Evolutionary conservation across 2,113 vertebrate genomes (phyloP), one percentile per base, ranked within the genome.

Genomic region (Daphoenositta chrysoptera): DNA sequence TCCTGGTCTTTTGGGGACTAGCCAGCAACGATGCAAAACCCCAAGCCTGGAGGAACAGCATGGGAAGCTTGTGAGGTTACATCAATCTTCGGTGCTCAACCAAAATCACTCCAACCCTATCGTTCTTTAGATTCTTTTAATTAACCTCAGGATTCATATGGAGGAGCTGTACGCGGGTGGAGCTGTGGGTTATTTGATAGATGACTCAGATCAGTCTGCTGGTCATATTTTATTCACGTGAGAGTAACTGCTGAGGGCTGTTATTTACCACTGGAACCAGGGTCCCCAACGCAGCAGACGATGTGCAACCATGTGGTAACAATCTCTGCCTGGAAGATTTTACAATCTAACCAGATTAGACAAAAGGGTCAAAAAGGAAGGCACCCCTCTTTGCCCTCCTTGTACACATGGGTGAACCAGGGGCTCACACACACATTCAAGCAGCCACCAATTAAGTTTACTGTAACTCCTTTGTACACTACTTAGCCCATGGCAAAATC

Each of bases 131-230:
- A 91, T 94, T 93, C 63, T 93, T 93, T 83, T 85, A 89, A 94
- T 96, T 85, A 94, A 94, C 84, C 82, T 81, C 92, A 90, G 93
- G 84, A 91, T 65, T 87, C 87, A 82, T 76, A 70, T 69, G 93
- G 94, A 76, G 57, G 68, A 90, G 75, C 56, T 86, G 68, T 26
- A 83, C 0, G 1, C 0, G n/a, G 66, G 90, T 80, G 75, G 82
- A 88, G 84, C 71, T 91, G 87, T 7, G 87, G 84, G 58, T 85
- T 94, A 66, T 88, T 88, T 80, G 93, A 89, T 61, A 78, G 51
- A 95, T 80, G 76, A 60, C 71, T 88, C 9, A 10, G 61, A 83
- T 72, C 33, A 23, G 66, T 91, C 58, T 15, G 39, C 70, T 2
- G 6, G 70, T 48, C 10, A 3, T 94, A 89, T 91, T 95, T 96